A percentile compares a stretch with the other conserved stretches of the same genome.
Conservation (phyloP, 30 jellyfish, hydroid and myxozoan genomes). For the Turritopsis dohrnii region DNA sequence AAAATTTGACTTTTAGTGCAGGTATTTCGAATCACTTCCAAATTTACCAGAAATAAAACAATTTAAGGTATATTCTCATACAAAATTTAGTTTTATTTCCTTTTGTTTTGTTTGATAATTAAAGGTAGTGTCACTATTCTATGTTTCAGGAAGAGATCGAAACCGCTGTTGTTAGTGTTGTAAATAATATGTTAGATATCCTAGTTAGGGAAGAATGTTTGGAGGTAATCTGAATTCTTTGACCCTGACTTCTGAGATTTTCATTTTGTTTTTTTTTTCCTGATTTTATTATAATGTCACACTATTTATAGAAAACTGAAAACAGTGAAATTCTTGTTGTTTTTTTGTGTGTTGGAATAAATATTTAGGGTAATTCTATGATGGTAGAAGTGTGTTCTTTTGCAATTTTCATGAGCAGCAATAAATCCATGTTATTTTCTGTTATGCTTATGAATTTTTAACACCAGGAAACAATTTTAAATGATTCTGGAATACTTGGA, state of each 20-base stretch:
- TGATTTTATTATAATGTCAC: neutral
- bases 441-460: neutral
- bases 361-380: neutral
- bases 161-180: neutral
- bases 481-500: neutral
- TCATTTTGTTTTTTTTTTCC: neutral
- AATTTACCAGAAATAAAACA: neutral
- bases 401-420: neutral
- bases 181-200: neutral
- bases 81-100: neutral
- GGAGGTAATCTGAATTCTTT: neutral
- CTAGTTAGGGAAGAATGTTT: neutral
- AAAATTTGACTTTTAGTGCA: neutral
- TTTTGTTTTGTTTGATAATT: neutral
- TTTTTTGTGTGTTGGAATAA: neutral
- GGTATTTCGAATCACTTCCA: neutral
- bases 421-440: neutral
- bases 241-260: neutral
- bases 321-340: neutral
- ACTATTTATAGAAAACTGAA: neutral
- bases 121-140: neutral
- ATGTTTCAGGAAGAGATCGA: neutral
- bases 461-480: neutral
- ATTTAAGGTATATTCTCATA: neutral
- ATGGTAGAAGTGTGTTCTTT: neutral